Conservation (phyloP, 2,113 vertebrate species). For the Ptilorrhoa leucosticta region DNA sequence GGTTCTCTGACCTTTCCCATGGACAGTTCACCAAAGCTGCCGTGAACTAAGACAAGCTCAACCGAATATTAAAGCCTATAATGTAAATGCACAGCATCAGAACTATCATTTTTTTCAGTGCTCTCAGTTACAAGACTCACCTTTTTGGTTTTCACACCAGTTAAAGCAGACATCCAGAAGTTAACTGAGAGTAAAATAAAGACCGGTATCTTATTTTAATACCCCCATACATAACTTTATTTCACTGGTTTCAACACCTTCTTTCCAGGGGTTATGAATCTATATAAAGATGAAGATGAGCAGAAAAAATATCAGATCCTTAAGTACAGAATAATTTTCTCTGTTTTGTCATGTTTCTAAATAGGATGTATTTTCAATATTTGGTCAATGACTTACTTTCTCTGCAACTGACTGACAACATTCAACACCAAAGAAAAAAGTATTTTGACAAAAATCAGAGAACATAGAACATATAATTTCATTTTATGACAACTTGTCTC, state of each 20-base stretch:
- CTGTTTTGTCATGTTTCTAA: not conserved
- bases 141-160: not conserved
- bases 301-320: not conserved
- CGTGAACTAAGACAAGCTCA: not conserved
- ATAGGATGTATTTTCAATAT: not conserved
- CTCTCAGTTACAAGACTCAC: not conserved
- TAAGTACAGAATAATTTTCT: not conserved
- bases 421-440: not conserved
- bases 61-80: not conserved
- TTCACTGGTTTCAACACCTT: not conserved
- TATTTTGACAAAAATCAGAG: not conserved
- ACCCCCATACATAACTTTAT: not conserved
- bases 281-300: not conserved
- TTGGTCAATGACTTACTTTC: not conserved
- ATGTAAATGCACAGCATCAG: not conserved
- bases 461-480: not conserved
- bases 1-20: not conserved
- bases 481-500: not conserved
- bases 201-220: not conserved
- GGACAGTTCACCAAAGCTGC: not conserved
- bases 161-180: not conserved
- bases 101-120: not conserved
- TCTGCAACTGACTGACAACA: not conserved
- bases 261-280: not conserved
- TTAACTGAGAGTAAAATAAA: not conserved